Evolutionary conservation across 2,797 vertebrate genomes (phyloP).

Genomic region (Clangula hyemalis): DNA sequence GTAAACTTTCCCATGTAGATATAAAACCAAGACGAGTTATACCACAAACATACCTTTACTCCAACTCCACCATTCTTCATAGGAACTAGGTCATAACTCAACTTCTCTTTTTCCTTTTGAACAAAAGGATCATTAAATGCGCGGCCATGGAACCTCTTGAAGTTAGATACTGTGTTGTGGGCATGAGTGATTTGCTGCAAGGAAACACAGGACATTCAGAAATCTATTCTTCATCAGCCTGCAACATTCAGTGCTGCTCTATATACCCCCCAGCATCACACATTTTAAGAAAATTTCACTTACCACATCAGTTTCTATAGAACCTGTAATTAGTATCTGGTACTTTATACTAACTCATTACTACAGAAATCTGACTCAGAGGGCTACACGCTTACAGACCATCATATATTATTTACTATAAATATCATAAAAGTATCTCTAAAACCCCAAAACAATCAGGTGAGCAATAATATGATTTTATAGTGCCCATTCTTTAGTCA

Average conservation of each 20-base stretch:
- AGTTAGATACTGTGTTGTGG: conserved; percentile 82
- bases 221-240: neutral
- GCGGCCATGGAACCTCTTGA: conserved; percentile 84
- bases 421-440: neutral
- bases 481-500: neutral
- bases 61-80: conserved; percentile 83
- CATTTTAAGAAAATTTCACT: neutral
- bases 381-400: neutral
- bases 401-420: neutral
- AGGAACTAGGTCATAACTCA: conserved; percentile 81
- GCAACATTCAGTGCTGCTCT: neutral
- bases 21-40: neutral
- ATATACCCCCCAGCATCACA: neutral
- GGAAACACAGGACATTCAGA: conserved; percentile 15
- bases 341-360: neutral
- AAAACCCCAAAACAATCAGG: neutral
- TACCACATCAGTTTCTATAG: neutral
- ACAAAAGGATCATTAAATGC: conserved; percentile 82
- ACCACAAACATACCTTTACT: conserved; percentile 78
- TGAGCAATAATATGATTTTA: neutral
- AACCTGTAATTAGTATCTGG: neutral
- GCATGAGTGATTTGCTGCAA: conserved; percentile 84
- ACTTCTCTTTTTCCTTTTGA: conserved; percentile 78
- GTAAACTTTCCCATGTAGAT: neutral
- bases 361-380: neutral